These are phyloP conservation scores for Echinometra lucunter DNA, from an alignment of 53 echinoderm and acorn worm genomes.

Conservation along the genomic window DNA sequence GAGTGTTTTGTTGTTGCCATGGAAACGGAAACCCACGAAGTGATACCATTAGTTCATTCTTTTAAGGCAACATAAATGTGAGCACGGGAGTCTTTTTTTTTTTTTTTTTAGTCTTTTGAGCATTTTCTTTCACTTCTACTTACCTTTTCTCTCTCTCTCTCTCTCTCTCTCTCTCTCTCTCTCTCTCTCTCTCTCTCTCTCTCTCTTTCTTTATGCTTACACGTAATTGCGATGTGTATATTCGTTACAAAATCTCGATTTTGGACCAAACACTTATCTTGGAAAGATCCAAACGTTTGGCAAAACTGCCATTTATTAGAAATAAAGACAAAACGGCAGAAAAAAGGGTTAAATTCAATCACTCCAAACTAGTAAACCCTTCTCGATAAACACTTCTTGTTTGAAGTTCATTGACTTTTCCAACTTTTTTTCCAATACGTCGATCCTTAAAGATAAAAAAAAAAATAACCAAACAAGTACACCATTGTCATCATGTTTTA, in stretches of 20 bases:
- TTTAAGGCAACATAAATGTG: background rate
- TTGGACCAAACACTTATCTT: background rate
- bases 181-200: background rate
- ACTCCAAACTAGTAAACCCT: background rate
- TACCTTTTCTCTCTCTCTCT: background rate
- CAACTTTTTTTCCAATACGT: background rate
- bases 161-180: background rate
- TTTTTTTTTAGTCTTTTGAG: background rate
- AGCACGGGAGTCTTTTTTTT: background rate
- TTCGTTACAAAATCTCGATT: no score
- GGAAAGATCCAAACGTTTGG: background rate
- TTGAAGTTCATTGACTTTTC: conserved; percentile 36
- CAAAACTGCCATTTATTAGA: background rate
- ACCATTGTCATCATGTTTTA: conserved; percentile 41
- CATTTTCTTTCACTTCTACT: background rate
- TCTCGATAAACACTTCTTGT: background rate
- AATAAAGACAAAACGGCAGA: background rate
- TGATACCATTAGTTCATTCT: background rate
- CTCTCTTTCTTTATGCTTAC: background rate
- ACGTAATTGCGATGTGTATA: no score
- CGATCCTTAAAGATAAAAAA: background rate
- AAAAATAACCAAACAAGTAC: conserved; percentile 54
- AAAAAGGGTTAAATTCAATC: background rate
- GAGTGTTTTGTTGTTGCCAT: conserved; percentile 37
- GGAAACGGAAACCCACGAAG: conserved; percentile 50